Evolutionary conservation across 2,113 vertebrate species (phyloP).

Genomic region (Poeciliopsis occidentalis): DNA sequence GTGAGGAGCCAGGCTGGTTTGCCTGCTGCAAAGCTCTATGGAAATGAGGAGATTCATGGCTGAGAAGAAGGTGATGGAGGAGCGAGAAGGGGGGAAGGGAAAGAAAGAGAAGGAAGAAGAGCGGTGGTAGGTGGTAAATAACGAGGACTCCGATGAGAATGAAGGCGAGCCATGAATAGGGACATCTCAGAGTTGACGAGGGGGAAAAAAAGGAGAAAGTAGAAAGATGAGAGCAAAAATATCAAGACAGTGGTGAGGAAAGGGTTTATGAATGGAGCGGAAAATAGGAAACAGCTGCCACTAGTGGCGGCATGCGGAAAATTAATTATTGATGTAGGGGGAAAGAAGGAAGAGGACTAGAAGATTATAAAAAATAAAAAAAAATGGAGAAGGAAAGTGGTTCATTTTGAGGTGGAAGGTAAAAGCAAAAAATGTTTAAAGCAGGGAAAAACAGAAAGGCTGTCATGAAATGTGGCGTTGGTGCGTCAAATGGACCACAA

Average conservation of each 20-base stretch:
- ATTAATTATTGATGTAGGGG: constrained; percentile 50
- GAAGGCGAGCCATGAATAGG: constrained; percentile 50
- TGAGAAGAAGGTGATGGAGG: constrained; percentile 72
- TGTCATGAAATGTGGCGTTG: constrained; percentile 37
- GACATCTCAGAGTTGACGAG: constrained; percentile 31
- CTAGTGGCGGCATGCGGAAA: constrained; percentile 59
- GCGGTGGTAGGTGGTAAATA: constrained; percentile 50
- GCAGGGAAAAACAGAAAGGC: constrained; percentile 27
- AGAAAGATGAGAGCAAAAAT: constrained; percentile 1
- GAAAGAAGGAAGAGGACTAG: constrained; percentile 29
- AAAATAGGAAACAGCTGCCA: constrained; percentile 65
- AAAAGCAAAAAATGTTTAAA: not conserved
- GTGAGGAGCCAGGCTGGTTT: constrained; percentile 38
- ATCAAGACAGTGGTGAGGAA: not conserved
- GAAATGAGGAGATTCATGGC: constrained; percentile 74
- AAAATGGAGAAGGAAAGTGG: constrained; percentile 15
- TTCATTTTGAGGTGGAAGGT: constrained; percentile 23
- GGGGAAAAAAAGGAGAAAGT: not conserved
- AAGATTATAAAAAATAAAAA: constrained; percentile 7
- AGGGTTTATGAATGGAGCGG: constrained; percentile 45
- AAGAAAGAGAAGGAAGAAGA: constrained; percentile 16
- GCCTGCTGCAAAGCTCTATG: constrained; percentile 55
- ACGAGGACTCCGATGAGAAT: constrained; percentile 63
- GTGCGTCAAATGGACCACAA: constrained; percentile 23
- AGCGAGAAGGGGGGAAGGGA: constrained; percentile 27